Evolutionary conservation across 1,140 invertebrate genomes (phyloP), one percentile per base, ranked within the genome.

Genomic region (Meloidogyne chitwoodi): DNA sequence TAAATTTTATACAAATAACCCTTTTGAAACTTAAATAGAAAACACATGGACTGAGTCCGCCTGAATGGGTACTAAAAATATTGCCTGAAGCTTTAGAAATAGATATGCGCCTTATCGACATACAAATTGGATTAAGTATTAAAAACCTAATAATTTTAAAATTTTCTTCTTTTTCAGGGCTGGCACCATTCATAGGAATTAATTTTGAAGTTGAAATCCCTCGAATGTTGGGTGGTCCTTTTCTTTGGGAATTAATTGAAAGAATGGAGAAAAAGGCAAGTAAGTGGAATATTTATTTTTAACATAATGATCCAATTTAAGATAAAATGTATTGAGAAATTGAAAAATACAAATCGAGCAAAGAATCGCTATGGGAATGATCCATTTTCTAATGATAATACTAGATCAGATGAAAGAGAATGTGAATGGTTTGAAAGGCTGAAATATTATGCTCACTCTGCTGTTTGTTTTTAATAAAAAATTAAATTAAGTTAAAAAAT

Each of bases 381-480:
- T 56, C 48, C 48, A 8, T 56, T 44, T 5, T 44, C 41, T 44
- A 19, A 56, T 22, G 6, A 19, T 8, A n/a, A 56, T 56, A 56
- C 19, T 1, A 56, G 24, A 34, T 0, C 34, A 38, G 64, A 26
- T 22, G 34, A 26, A 19, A 3, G n/a, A 31, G 48, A 24, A 63
- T 76, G 75, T 41, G 41, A 44, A 34, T 76, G 75, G 75, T 41
- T 76, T 22, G 62, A 68, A 24, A 2, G 64, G 0, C 41, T 76
- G 0, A 76, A 73, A 70, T 76, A 76, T 64, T 68, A 64, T 63
- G 75, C 68, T n/a, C 41, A 76, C 22, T 76, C 75, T 29, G 67
- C 75, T 44, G 75, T 76, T 27, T 2, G 34, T 75, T 69, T 67
- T 22, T n/a, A n/a, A n/a, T n/a, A n/a, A n/a, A 22, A 10, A 66